Percentiles rank a stretch among this genome's conserved stretches.
These are phyloP conservation scores for Sciaenops ocellatus DNA, from an alignment of 2,797 vertebrate genomes.

Conservation along the genomic window DNA sequence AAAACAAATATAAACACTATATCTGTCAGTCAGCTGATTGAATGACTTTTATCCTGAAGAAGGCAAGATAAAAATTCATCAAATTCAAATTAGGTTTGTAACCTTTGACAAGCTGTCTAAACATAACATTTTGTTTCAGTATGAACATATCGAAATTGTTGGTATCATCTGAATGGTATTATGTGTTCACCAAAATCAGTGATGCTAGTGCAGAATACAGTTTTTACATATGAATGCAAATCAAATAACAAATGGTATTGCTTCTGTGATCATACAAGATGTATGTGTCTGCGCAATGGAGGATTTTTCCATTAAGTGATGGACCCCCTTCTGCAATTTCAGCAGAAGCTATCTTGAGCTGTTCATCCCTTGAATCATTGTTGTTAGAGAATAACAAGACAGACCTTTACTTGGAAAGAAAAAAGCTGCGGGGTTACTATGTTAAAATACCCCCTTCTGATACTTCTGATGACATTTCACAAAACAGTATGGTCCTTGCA, in stretches of 20 bases:
- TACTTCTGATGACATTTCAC: conserved; percentile 30
- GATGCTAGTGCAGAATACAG: background rate
- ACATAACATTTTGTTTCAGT: background rate
- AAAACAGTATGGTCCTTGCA: conserved; percentile 16
- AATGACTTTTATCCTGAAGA: background rate
- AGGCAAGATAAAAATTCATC: too few relatives aligned
- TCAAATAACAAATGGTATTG: background rate
- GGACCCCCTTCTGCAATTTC: background rate
- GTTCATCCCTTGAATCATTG: conserved; percentile 21
- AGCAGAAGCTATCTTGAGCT: conserved; percentile 1
- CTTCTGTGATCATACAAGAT: background rate
- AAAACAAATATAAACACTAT: background rate
- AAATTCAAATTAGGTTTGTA: too few relatives aligned
- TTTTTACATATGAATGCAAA: background rate
- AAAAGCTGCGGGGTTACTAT: conserved; percentile 17
- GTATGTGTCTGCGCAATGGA: background rate
- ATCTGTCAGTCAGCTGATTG: background rate
- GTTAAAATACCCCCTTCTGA: conserved; percentile 32
- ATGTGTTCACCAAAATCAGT: background rate
- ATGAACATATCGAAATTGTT: background rate
- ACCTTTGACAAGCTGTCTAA: background rate
- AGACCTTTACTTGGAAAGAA: conserved; percentile 11
- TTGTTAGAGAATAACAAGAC: conserved; percentile 14
- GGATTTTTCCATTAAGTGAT: background rate
- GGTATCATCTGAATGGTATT: background rate